phyloP scores from a whole-genome alignment of 2,888 invertebrate species.

The Drosophila mulleri region DNA sequence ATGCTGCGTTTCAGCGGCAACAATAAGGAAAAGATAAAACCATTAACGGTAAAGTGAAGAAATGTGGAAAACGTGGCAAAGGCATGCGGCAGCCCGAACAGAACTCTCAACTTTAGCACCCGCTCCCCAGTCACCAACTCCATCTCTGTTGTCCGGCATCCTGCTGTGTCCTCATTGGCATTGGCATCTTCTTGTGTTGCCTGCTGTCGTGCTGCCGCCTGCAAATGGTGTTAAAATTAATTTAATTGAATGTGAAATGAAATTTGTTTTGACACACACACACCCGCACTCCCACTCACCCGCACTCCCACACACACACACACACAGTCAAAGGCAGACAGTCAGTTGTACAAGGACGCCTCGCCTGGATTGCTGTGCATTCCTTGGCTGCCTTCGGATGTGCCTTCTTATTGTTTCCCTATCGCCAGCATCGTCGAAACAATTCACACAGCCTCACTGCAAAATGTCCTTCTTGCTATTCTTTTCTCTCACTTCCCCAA shows the following conservation, averaged over 20 bases:
- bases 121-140: constrained; percentile 2
- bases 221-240: constrained; percentile 82
- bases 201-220: constrained; percentile 54
- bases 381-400: constrained; percentile 58
- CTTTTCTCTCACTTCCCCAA: not conserved
- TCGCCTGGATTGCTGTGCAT: constrained; percentile 62
- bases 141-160: constrained; percentile 40
- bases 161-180: constrained; percentile 74
- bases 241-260: constrained; percentile 83
- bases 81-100: constrained; percentile 63
- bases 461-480: constrained; percentile 11
- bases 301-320: not conserved
- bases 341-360: constrained; percentile 17
- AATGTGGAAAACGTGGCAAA: constrained; percentile 78
- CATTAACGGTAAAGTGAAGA: constrained; percentile 76
- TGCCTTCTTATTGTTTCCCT: constrained; percentile 66
- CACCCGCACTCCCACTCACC: constrained; percentile 9
- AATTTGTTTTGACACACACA: constrained; percentile 78
- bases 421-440: constrained; percentile 54
- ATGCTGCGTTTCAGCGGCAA: constrained; percentile 27
- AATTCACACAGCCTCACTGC: constrained; percentile 43
- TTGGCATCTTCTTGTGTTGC: constrained; percentile 60
- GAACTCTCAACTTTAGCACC: constrained; percentile 20
- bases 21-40: constrained; percentile 72
- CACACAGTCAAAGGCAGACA: constrained; percentile 12